Base-by-base conservation (phyloP, 2,888 invertebrate genomes). In the Orthosia gracilis region DNA sequence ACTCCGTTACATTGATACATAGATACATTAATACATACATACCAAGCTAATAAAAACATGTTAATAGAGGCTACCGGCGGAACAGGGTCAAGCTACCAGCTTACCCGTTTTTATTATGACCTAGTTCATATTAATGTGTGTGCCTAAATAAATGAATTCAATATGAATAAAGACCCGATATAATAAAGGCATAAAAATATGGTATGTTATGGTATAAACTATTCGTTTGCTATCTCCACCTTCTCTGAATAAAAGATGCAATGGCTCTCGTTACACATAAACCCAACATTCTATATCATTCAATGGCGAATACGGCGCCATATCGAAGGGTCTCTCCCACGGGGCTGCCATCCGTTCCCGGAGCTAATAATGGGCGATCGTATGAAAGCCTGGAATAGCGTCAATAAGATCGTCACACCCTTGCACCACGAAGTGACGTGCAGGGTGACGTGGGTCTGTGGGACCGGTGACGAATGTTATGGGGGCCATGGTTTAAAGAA, bases 371-470 rank as follows among this genome's bases (percentile, higher is more conserved):
- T 73, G 31, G 57, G 3, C 65, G 45, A 57, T 58, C 68, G 52
- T 47, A 69, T 80, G 79, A 83, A 73, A 73, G 57, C 64, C 58
- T 68, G 83, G 52, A 82, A 80, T 58, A 52, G 23, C 72, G 12
- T 68, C 67, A 72, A 83, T 73, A 47, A 45, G 13, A 58, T 73
- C 61, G 64, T 65, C 73, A 52, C 52, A 65, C 54, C 67, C 59
- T 82, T 65, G 23, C 26, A 61, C 72, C 73, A 58, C 73, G 66
- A 23, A 26, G 78, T 73, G 68, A 73, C 64, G 69, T 59, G 71
- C 73, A 69, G 23, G 26, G 78, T 73, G 68, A 73, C 64, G 69
- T 59, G 71, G 78, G 59, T 68, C 40, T 7, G 15, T 49, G 57
- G 77, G 59, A 57, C 21, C 26, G 2, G 54, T 55, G 63, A 11